phyloP scores from a whole-genome alignment of 2,888 invertebrate species.

The Busseola fusca region DNA sequence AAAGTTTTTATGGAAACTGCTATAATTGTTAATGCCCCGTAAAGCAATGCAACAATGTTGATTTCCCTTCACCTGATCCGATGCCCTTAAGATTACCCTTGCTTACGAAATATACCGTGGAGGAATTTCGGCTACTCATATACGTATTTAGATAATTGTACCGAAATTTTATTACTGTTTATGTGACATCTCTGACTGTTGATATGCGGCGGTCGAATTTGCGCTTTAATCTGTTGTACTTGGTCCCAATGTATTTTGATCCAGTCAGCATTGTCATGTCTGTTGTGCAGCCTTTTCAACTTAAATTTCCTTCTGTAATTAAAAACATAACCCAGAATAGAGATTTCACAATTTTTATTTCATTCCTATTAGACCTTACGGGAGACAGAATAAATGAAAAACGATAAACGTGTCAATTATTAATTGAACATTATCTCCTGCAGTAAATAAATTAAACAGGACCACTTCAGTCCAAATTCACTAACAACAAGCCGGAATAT shows the following conservation, averaged over 20 bases:
- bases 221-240: constrained; percentile 41
- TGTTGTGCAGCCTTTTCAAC: not conserved
- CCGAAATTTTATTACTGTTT: constrained; percentile 66
- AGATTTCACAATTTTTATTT: not conserved
- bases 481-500: constrained; percentile 12
- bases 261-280: not conserved
- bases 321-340: not conserved
- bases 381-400: not conserved
- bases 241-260: not conserved
- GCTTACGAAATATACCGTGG: constrained; percentile 82
- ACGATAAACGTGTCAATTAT: not conserved
- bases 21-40: constrained; percentile 63
- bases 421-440: not conserved
- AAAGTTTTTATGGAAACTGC: constrained; percentile 50
- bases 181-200: constrained; percentile 52
- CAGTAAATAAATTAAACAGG: not conserved
- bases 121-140: constrained; percentile 74
- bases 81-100: constrained; percentile 80
- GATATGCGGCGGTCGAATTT: constrained; percentile 42
- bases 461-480: not conserved
- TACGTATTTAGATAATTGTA: constrained; percentile 71
- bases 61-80: constrained; percentile 73
- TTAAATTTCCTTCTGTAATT: not conserved
- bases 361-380: not conserved
- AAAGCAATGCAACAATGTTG: constrained; percentile 69